These are phyloP conservation scores for Odocoileus virginianus DNA, from an alignment of 2,113 vertebrate genomes.

Conservation along the genomic window DNA sequence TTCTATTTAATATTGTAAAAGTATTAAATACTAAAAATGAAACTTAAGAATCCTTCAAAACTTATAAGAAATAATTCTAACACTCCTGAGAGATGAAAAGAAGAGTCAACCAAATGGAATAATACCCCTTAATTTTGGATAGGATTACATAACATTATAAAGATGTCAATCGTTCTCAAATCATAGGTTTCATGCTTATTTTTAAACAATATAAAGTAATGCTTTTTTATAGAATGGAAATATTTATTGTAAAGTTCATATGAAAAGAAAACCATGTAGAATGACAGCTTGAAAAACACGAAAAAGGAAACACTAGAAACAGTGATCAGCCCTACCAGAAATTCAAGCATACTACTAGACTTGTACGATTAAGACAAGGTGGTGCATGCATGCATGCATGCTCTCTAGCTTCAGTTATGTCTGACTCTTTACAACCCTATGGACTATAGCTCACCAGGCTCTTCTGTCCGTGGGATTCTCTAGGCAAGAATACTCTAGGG, in stretches of 20 bases:
- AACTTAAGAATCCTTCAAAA: background rate
- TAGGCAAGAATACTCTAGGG: no score
- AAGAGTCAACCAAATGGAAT: background rate
- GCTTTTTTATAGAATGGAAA: background rate
- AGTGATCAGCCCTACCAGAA: background rate
- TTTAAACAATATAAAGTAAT: background rate
- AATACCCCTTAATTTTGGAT: background rate
- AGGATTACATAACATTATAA: background rate
- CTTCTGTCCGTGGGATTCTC: no score
- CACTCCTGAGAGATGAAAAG: background rate
- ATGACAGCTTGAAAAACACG: background rate
- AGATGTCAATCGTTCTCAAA: background rate
- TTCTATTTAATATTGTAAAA: background rate
- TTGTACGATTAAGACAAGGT: background rate
- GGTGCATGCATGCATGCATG: background rate
- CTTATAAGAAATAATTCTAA: background rate
- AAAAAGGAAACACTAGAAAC: background rate
- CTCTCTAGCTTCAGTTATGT: no score
- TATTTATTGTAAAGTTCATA: background rate
- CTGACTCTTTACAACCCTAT: no score
- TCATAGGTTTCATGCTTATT: background rate
- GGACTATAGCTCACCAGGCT: no score
- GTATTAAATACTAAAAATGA: background rate
- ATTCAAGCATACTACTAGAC: background rate
- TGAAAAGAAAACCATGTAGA: background rate